These are phyloP conservation scores for Dolichoris vasculosae DNA, from an alignment of 1,140 invertebrate genomes.

Conservation along the genomic window DNA sequence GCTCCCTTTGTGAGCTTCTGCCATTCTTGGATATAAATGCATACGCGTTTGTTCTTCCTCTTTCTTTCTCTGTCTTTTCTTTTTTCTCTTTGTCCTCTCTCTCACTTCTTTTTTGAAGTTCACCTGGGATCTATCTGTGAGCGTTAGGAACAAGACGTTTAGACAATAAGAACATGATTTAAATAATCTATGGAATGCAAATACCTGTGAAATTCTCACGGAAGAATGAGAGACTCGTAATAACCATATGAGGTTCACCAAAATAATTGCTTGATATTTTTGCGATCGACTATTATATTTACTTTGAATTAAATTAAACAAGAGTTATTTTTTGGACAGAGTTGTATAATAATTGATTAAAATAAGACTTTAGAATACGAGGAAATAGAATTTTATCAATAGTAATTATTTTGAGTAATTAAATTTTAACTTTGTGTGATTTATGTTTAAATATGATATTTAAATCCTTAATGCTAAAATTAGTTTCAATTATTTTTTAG, in stretches of 20 bases:
- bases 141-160: conserved; percentile 62
- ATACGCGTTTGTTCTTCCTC: not conserved
- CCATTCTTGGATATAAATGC: not conserved
- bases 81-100: not conserved
- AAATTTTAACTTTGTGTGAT: no score
- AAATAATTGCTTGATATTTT: not conserved
- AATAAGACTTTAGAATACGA: no score
- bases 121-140: conserved; percentile 46
- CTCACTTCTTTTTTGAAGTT: conserved; percentile 12
- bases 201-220: conserved; percentile 64
- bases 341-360: no score
- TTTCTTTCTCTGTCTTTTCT: not conserved
- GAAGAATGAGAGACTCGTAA: conserved; percentile 30
- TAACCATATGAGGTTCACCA: not conserved
- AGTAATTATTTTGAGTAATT: no score
- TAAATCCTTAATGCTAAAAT: no score
- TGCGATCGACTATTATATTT: not conserved
- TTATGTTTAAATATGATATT: no score
- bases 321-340: not conserved
- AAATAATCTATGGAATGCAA: conserved; percentile 68
- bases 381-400: no score
- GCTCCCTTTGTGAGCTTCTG: not conserved
- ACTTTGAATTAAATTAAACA: not conserved
- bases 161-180: conserved; percentile 64
- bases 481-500: no score